Base-by-base conservation (phyloP, 1,140 invertebrate genomes). In the Charaxes varanes region DNA sequence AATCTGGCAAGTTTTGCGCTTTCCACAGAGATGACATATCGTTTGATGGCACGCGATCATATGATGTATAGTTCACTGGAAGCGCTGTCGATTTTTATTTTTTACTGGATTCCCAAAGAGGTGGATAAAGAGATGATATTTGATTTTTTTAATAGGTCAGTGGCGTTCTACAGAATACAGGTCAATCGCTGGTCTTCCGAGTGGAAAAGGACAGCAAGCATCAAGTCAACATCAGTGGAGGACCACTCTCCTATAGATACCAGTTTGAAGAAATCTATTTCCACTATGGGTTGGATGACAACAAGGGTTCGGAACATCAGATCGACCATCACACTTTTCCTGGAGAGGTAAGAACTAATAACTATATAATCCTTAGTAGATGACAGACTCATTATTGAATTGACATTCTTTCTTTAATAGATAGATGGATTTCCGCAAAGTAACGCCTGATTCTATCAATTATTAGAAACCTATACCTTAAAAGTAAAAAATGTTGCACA, bases 211-310 rank as follows among this genome's bases (percentile, higher is more conserved):
- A 94, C 58, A 90, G 89, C 8, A 93, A 93, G 65, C 89, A 91
- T 48, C 92, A 92, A 45, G 91, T 97, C 10, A 97, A 96, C 83
- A 96, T 99, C 53, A 95, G 93, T n/a, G 94, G 95, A 6, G 97
- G 97, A 0, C 97, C 97, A 0, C 87, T 98, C 6, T 95, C 96
- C 6, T 99, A 99, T 84, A 88, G 92, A 27, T 98, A 97, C 76
- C 93, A 96, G 76, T 95, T 97, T 56, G 93, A 96, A 67, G 94
- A 97, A 72, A 94, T 99, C 59, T 96, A 97, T 74, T 94, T 98
- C 62, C 96, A 98, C 80, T 98, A 97, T 71, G 96, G 96, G 10
- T 88, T 90, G 36, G 91, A 93, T 26, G 93, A 97, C 62, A 90
- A 90, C 57, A 88, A 91, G 45, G 97, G 97, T 3, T 97, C 95